A percentile compares a stretch with the other conserved stretches of the same genome.
These are phyloP conservation scores for Mola mola DNA, from an alignment of 2,113 vertebrate species.

Conservation along the genomic window DNA sequence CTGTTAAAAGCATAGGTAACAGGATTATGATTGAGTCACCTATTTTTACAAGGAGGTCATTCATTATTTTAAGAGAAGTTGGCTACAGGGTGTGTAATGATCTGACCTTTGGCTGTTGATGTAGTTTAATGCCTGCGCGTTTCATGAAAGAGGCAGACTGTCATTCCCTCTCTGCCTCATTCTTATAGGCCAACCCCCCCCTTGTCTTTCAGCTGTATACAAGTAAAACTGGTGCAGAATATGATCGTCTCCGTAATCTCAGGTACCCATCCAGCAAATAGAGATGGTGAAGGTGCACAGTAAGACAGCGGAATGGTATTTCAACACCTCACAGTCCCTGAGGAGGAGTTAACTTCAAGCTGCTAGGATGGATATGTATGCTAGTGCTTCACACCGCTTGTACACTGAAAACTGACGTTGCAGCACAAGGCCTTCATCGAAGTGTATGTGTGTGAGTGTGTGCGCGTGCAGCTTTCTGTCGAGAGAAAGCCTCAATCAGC, in stretches of 20 bases:
- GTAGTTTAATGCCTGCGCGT: not conserved
- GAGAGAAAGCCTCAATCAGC: no score
- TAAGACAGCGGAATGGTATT: constrained; percentile 24
- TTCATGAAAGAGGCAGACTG: no score
- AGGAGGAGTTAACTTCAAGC: constrained; percentile 26
- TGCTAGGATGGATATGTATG: no score
- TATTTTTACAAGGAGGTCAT: constrained; percentile 21
- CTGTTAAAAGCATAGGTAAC: constrained; percentile 3
- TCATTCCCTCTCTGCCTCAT: no score
- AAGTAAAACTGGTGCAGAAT: no score
- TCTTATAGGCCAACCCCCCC: no score
- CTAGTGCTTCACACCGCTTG: no score
- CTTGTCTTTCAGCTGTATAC: no score
- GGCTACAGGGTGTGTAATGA: not conserved
- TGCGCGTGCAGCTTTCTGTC: no score
- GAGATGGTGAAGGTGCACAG: constrained; percentile 1
- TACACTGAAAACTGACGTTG: not conserved
- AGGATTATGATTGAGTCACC: constrained; percentile 17
- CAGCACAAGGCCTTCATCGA: not conserved
- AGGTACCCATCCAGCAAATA: constrained; percentile 14
- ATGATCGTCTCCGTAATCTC: no score
- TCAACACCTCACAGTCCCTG: constrained; percentile 13
- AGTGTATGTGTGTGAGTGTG: not conserved
- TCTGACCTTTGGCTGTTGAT: not conserved
- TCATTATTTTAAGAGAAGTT: constrained; percentile 12